Conservation (phyloP, 2,797 vertebrate genomes). For the Podarcis lilfordi region DNA sequence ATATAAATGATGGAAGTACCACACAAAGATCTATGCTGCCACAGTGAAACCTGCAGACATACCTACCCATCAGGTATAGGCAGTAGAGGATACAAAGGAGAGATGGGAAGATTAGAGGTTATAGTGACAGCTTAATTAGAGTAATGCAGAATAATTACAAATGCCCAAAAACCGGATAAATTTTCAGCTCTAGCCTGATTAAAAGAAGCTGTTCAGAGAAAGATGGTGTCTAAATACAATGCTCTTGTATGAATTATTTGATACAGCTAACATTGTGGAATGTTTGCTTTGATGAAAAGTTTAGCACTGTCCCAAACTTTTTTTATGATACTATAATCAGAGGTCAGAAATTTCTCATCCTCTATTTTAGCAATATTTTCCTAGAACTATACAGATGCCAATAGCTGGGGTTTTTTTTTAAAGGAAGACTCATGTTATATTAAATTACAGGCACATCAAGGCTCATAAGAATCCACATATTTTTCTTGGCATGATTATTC, state of each 20-base stretch:
- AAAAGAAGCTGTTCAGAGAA: neutral
- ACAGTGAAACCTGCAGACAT: too few species aligned
- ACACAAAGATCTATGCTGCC: too few species aligned
- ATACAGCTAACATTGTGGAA: constrained; percentile 10
- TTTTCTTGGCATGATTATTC: constrained; percentile 49
- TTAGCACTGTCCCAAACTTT: neutral
- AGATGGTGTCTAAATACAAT: neutral
- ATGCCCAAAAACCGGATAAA: neutral
- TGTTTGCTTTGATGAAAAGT: neutral
- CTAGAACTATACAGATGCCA: constrained; percentile 9
- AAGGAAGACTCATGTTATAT: constrained; percentile 35
- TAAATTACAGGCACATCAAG: constrained; percentile 43
- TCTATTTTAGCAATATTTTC: constrained; percentile 29
- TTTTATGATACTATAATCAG: constrained; percentile 4
- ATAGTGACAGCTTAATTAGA: too few species aligned
- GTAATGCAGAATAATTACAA: neutral
- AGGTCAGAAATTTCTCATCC: constrained; percentile 16
- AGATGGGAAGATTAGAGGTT: too few species aligned
- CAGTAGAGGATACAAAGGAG: too few species aligned
- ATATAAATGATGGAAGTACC: too few species aligned
- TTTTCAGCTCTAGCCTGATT: neutral
- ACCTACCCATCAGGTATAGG: too few species aligned
- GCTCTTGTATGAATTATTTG: neutral
- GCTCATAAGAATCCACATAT: constrained; percentile 30
- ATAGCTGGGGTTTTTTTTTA: too few species aligned